A percentile compares a stretch with the other conserved stretches of the same genome.
Conservation (phyloP, 92 coral and sea anemone species). For the Palythoa grandis region DNA sequence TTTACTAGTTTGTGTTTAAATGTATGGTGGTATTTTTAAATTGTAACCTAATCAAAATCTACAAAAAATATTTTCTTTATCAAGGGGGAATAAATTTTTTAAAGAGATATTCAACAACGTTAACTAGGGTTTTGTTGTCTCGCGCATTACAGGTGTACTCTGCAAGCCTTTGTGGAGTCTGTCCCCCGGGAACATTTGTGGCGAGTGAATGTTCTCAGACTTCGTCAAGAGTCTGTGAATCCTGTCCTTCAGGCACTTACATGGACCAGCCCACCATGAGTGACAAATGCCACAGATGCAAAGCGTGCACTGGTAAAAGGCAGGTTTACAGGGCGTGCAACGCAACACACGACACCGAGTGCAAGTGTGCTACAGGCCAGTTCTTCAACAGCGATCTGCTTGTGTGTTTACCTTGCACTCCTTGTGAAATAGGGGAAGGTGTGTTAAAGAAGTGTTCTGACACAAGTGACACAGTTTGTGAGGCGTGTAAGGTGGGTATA, state of each 20-base stretch:
- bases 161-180: constrained; percentile 36
- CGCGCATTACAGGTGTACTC: background rate
- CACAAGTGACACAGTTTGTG: constrained; percentile 61
- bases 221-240: background rate
- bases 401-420: constrained; percentile 55
- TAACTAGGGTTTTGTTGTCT: background rate
- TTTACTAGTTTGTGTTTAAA: too few relatives aligned
- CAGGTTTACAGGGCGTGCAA: constrained; percentile 34
- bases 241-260: background rate
- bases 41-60: too few relatives aligned
- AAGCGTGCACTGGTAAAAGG: constrained; percentile 31
- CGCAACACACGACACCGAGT: constrained; percentile 50
- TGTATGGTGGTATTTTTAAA: too few relatives aligned
- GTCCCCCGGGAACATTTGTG: constrained; percentile 18
- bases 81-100: too few relatives aligned
- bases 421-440: constrained; percentile 64
- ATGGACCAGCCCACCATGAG: background rate
- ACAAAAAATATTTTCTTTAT: too few relatives aligned
- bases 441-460: constrained; percentile 39
- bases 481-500: constrained; percentile 60
- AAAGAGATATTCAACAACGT: background rate
- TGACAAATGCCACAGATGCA: constrained; percentile 45
- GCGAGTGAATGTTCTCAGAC: background rate
- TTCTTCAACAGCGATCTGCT: constrained; percentile 28
- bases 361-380: constrained; percentile 49